phyloP scores from a whole-genome alignment of 2,113 vertebrate genomes.

The Stigmatopora nigra region DNA sequence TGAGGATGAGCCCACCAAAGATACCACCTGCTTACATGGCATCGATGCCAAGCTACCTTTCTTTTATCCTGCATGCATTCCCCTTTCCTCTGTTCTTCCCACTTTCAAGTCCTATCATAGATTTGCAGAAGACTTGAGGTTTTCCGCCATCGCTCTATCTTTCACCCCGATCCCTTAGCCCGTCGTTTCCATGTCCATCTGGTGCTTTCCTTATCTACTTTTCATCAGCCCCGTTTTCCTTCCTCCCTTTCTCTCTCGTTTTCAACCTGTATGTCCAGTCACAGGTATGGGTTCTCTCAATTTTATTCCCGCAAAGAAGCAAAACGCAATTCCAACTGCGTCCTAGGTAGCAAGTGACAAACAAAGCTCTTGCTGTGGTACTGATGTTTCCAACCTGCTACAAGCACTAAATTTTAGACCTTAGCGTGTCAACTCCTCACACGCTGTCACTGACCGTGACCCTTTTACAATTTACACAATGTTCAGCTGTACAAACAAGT shows the following conservation, averaged over 20 bases:
- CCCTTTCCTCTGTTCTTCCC: conserved; percentile 32
- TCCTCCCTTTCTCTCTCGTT: conserved; percentile 17
- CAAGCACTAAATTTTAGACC: conserved; percentile 22
- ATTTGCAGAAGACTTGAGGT: conserved; percentile 36
- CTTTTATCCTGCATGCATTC: conserved; percentile 43
- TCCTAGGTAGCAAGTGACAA: conserved; percentile 35
- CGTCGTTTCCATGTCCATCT: conserved; percentile 38
- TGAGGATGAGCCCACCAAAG: conserved; percentile 38
- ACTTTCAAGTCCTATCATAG: conserved; percentile 50
- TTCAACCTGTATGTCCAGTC: conserved; percentile 21
- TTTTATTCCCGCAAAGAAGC: conserved; percentile 61
- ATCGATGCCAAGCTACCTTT: conserved; percentile 30
- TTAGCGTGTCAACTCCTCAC: conserved; percentile 17
- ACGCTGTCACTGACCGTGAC: conserved; percentile 15
- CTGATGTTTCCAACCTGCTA: conserved; percentile 10
- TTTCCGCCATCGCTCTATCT: conserved; percentile 20
- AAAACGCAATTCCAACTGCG: conserved; percentile 67
- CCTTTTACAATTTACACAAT: conserved; percentile 14
- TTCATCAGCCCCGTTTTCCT: conserved; percentile 13
- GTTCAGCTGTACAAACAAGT: not conserved
- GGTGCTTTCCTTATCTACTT: conserved; percentile 20
- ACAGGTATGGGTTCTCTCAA: conserved; percentile 63
- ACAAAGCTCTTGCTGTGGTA: conserved; percentile 49
- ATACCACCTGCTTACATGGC: conserved; percentile 43
- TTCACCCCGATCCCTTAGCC: conserved; percentile 7